Base-by-base conservation (phyloP, 2,797 vertebrate genomes). In the Enteromius afrohamiltoni region DNA sequence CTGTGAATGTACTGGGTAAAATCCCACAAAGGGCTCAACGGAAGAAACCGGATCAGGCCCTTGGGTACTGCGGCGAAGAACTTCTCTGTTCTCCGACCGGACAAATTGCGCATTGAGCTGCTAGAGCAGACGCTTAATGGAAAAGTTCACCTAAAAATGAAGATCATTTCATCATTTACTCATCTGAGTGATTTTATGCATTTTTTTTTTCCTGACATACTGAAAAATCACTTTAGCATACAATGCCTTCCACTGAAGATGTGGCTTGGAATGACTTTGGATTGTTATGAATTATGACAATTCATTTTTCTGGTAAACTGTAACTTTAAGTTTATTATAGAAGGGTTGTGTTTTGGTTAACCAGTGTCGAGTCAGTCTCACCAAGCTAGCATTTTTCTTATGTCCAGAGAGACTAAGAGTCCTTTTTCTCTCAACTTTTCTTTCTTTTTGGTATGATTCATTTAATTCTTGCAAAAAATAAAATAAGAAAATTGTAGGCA, bases 21-120 rank as follows among this genome's bases (percentile, higher is more conserved):
- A 40, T 82, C 70, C 80, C 80, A 53, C 71, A 82, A 83, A 68
- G 17, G 37, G 73, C 82, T 42, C 64, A 67, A 45, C 37, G 64
- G 51, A 70, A 68, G 82, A 83, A 83, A 83, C 64, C 26, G 65
- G 74, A 83, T 83, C 64, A 47, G 73, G 53, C 82, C 74, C 82
- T 77, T 45, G 82, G 82, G 73, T 49, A 29, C 62, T 77, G 74
- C 1, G 49, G 74, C 73, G 62, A 68, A 77, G 19, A 77, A 55
- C 64, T 45, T 58, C 62, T 58, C 58, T 83, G 82, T 83, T 69
- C 73, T 60, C 21, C 19, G 3, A 68, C 64, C 16, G 51, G 74
- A 70, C 82, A 77, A 70, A 70, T 77, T 77, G 64, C 31, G 82
- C 82, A 21, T 34, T 83, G 71, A 83, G 64, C 45, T 5, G 51